Evolutionary conservation across 2,888 invertebrate genomes (phyloP).

Genomic region (Polietes domitor): DNA sequence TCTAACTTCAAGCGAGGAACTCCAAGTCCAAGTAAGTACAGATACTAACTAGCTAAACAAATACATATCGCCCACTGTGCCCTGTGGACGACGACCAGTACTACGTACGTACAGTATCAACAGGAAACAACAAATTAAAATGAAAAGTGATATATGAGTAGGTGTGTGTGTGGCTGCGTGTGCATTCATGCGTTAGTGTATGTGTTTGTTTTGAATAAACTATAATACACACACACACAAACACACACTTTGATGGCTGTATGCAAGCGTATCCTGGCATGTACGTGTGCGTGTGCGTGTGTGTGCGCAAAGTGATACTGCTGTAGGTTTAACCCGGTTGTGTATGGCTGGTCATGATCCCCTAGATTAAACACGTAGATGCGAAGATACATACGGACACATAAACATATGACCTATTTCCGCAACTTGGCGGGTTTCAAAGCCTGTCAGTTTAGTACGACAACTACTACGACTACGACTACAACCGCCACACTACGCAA

Average conservation of each 20-base stretch:
- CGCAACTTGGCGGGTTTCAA: not conserved
- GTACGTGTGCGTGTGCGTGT: not conserved
- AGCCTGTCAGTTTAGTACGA: conserved; percentile 44
- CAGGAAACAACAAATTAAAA: conserved; percentile 62
- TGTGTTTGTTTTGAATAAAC: conserved; percentile 21
- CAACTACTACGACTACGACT: conserved; percentile 23
- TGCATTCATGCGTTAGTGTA: not conserved
- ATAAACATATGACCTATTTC: conserved; percentile 57
- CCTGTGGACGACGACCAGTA: not conserved
- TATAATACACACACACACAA: conserved; percentile 8
- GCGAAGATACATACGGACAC: conserved; percentile 26
- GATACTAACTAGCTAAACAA: too few species aligned
- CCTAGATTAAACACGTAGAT: conserved; percentile 43
- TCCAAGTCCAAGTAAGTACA: too few species aligned
- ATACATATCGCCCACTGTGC: not conserved
- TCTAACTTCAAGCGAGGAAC: too few species aligned
- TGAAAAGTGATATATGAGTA: conserved; percentile 19
- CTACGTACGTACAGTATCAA: not conserved
- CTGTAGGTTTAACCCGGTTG: conserved; percentile 38
- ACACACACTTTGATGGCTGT: too few species aligned
- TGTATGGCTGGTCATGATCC: conserved; percentile 52
- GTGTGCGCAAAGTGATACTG: not conserved
- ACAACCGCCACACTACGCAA: conserved; percentile 41
- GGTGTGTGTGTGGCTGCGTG: not conserved
- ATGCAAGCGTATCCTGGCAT: not conserved